Percentiles rank a stretch among this genome's conserved stretches.
Conservation (phyloP, 2,113 vertebrate species). For the Scomber scombrus region DNA sequence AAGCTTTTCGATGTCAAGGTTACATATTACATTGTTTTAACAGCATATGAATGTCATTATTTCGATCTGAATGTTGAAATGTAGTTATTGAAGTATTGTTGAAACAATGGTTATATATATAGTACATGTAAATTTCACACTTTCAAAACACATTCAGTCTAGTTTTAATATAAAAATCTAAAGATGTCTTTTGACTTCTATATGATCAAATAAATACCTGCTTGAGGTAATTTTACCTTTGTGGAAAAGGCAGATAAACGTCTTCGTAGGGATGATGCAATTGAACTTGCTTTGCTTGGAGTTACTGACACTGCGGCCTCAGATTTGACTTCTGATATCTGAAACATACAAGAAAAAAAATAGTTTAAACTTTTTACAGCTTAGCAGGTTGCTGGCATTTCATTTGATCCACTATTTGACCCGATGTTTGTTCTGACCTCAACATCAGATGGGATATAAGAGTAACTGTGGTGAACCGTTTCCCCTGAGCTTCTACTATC, state of each 20-base stretch:
- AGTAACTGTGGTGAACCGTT: slow-evolving; percentile 79
- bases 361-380: neutral
- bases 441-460: slow-evolving; percentile 78
- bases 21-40: too few species aligned
- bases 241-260: slow-evolving; percentile 81
- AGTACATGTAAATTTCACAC: too few species aligned
- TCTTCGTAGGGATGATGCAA: slow-evolving; percentile 80
- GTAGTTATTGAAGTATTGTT: too few species aligned
- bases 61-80: too few species aligned
- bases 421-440: slow-evolving; percentile 75
- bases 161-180: too few species aligned
- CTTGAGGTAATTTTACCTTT: slow-evolving; percentile 67
- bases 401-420: neutral
- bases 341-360: neutral
- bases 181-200: too few species aligned
- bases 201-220: too few species aligned
- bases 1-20: too few species aligned
- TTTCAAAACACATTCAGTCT: too few species aligned
- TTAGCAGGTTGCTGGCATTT: neutral
- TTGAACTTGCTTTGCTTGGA: slow-evolving; percentile 75
- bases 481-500: slow-evolving; percentile 74
- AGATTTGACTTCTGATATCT: slow-evolving; percentile 80
- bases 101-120: too few species aligned
- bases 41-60: too few species aligned
- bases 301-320: slow-evolving; percentile 70